Evolutionary conservation across 2,113 vertebrate species (phyloP), one percentile per base, ranked within the genome.

Genomic region (Speoplatyrhinus poulsoni): DNA sequence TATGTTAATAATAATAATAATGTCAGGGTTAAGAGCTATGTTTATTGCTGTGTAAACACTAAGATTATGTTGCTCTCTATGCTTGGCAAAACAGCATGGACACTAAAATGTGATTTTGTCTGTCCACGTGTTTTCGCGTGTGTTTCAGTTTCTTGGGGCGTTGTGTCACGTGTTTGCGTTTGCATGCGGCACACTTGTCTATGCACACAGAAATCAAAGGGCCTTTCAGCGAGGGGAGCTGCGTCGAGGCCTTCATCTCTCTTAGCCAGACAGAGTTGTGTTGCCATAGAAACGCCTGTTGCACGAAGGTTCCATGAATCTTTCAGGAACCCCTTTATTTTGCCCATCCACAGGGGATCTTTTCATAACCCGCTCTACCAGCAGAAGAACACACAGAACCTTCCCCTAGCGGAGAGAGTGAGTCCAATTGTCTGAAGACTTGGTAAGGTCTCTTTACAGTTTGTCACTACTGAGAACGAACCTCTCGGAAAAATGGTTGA

Each of bases 251-350:
- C 84, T 87, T 86, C 76, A 57, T 83, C 84, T 82, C 79, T 87
- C 73, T 81, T 67, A 82, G 86, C 83, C 80, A 77, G 81, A 85
- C 82, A 87, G 68, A 47, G 73, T 85, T 84, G 88, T 65, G 89
- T 91, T 91, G 86, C 88, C 80, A 91, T 90, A 84, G 89, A 85
- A 87, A 91, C 86, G 83, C 86, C 86, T 89, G 86, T 90, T 90
- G 88, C 89, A 78, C 76, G 61, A 83, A 77, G 81, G 77, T 88
- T 83, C 65, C 83, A 89, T 91, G 82, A 90, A 90, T 88, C 78
- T 87, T 90, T 90, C 86, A 88, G 77, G 69, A 85, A 66, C 72
- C 63, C 57, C 69, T 41, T 78, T 85, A 63, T 72, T 74, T 52
- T 70, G 80, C 61, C 58, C 49, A 3, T 52, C 78, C 83, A 80